A percentile compares a stretch with the other conserved stretches of the same genome.
Conservation (phyloP, 2,113 vertebrate species). For the Gambusia affinis region DNA sequence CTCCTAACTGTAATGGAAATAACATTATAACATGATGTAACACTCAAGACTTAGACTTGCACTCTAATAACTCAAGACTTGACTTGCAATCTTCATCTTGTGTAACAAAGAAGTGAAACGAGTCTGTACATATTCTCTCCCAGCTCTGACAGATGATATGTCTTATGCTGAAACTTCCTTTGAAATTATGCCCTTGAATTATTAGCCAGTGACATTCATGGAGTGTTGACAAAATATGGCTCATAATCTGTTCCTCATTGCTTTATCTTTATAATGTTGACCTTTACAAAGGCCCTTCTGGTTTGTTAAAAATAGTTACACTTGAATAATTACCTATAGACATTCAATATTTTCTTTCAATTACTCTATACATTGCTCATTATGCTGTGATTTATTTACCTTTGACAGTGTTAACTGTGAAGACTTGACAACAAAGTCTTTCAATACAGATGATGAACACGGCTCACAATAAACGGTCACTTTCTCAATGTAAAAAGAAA, state of each 20-base stretch:
- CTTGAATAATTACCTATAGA: background rate
- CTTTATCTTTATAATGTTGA: background rate
- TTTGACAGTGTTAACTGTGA: background rate
- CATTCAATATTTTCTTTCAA: background rate
- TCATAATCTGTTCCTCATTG: background rate
- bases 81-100: background rate
- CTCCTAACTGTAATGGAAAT: slow-evolving; percentile 1
- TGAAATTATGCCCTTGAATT: no score
- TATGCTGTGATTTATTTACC: background rate
- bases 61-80: background rate
- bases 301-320: background rate
- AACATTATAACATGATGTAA: no score
- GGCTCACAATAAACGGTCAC: background rate
- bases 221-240: background rate
- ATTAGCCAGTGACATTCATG: background rate
- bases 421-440: background rate
- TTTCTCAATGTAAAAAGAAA: no score
- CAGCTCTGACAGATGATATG: background rate
- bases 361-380: background rate
- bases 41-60: background rate
- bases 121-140: background rate
- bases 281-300: background rate
- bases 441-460: background rate
- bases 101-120: background rate
- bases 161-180: background rate